Evolutionary conservation across 2,888 invertebrate species (phyloP).

Genomic region (Aplocera efformata): DNA sequence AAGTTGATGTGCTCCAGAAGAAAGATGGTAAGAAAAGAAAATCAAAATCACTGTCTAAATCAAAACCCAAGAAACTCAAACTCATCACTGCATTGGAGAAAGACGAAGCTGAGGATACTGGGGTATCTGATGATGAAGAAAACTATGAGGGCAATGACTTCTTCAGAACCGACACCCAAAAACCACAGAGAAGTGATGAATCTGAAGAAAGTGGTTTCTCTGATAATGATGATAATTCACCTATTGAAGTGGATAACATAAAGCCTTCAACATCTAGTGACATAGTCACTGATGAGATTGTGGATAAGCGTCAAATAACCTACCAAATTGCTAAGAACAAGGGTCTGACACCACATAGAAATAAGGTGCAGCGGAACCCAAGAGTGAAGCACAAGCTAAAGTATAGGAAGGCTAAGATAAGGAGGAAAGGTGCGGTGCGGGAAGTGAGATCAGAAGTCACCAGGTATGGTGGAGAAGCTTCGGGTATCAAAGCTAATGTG

Average conservation of each 20-base stretch:
- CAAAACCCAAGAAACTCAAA: constrained; percentile 62
- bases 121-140: constrained; percentile 68
- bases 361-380: constrained; percentile 96
- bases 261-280: constrained; percentile 55
- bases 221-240: constrained; percentile 55
- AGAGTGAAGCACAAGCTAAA: constrained; percentile 96
- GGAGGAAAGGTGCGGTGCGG: constrained; percentile 95
- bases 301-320: constrained; percentile 90
- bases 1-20: constrained; percentile 41
- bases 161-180: constrained; percentile 38
- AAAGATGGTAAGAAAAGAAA: constrained; percentile 54
- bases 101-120: constrained; percentile 66
- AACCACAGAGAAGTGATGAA: constrained; percentile 47
- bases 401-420: constrained; percentile 94
- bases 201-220: constrained; percentile 72
- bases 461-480: constrained; percentile 94
- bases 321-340: constrained; percentile 98
- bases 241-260: constrained; percentile 49
- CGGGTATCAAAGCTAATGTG: constrained; percentile 95
- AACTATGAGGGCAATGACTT: constrained; percentile 65
- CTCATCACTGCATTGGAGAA: constrained; percentile 59
- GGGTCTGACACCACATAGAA: constrained; percentile 93
- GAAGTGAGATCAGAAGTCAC: constrained; percentile 89
- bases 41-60: constrained; percentile 41
- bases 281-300: constrained; percentile 50